Conservation (phyloP, 2,113 vertebrate genomes). For the Malurus melanocephalus region DNA sequence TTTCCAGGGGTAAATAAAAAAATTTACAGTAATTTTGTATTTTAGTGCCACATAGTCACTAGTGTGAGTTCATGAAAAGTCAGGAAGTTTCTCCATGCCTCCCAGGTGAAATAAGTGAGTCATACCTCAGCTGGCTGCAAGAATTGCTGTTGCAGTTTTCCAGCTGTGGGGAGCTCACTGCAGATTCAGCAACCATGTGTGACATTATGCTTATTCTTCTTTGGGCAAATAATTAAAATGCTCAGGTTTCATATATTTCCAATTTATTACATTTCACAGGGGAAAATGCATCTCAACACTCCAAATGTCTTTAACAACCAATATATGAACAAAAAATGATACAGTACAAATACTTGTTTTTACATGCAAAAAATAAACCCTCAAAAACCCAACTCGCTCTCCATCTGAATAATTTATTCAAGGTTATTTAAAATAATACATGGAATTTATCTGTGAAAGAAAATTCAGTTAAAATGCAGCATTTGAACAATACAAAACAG, state of each 20-base stretch:
- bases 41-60: not conserved
- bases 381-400: not conserved
- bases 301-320: not conserved
- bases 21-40: not conserved
- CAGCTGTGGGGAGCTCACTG: constrained; percentile 9
- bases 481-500: not conserved
- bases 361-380: not conserved
- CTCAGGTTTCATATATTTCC: not conserved
- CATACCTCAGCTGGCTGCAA: not conserved
- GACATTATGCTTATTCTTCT: constrained; percentile 39
- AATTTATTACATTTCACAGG: not conserved
- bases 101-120: not conserved
- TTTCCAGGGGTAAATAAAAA: not conserved
- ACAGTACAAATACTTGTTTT: not conserved
- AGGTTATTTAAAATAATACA: not conserved
- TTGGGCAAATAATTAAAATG: constrained; percentile 1
- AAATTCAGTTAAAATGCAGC: not conserved
- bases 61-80: not conserved
- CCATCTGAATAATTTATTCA: not conserved
- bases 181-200: not conserved
- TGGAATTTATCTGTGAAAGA: not conserved
- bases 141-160: not conserved
- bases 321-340: not conserved
- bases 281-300: not conserved
- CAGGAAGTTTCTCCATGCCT: not conserved